Evolutionary conservation across 2,797 vertebrate genomes (phyloP), one percentile per base, ranked within the genome.

Genomic region (Poeciliopsis paucimaculata): DNA sequence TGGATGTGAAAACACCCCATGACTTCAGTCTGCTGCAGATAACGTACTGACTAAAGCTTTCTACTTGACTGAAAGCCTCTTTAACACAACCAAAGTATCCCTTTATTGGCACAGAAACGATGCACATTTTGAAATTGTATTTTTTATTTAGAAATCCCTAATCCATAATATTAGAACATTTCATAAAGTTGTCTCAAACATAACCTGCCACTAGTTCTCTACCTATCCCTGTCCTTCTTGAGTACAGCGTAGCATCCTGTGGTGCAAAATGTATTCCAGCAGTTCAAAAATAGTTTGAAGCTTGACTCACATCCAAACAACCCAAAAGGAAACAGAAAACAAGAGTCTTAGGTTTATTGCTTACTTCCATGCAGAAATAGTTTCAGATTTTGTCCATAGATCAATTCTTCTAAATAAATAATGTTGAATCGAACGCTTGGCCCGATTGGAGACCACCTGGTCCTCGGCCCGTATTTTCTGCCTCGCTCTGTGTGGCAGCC

Each of bases 401-500:
- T 68, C 31, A 1, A 26, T 34, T 34, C 1, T 9, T 75, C 41
- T 53, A 36, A 60, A 68, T 79, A 34, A 28, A 68, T 34, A 36
- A 28, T 36, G 31, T 10, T 46, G 36, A 49, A 41, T 36, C 53
- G 43, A 26, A 70, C 70, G 43, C 23, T 15, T 60, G 5, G 26
- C 36, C 28, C 23, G 41, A 16, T n/a, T 77, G 20, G 62, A n/a
- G 78, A 70, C 43, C 18, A 45, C 26, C 36, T 5, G 5, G 28
- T 64, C 45, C 5, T 57, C 45, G 28, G 20, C 26, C n/a, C 10
- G 16, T 0, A 34, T 53, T 84, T 66, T 71, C 79, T 79, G 84
- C 77, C 88, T 80, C 88, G 82, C 75, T 49, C 64, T 77, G 53
- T 87, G 86, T 82, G 90, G 90, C 72, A 77, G 76, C 78, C 79